phyloP scores from a whole-genome alignment of 1,140 invertebrate species.

The Caenorhabditis remanei region DNA sequence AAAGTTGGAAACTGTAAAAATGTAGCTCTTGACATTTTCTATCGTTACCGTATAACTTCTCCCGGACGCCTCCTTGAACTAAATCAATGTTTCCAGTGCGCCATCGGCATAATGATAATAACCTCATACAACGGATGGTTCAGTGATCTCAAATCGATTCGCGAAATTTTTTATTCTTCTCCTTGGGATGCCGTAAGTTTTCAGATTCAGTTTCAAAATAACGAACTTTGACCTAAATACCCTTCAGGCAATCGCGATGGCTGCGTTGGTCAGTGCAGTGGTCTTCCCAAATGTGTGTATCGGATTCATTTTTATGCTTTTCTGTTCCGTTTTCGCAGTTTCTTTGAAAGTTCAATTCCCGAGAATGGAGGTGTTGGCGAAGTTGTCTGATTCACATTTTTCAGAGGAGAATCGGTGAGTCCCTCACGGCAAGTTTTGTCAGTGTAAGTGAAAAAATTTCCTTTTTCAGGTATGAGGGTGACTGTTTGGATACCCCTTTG shows the following conservation, averaged over 20 bases:
- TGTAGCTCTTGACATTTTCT: no score
- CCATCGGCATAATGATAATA: constrained; percentile 32
- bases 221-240: neutral
- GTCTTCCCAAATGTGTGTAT: constrained; percentile 25
- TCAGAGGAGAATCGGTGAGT: constrained; percentile 32
- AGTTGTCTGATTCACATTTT: constrained; percentile 19
- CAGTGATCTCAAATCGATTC: constrained; percentile 46
- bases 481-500: constrained; percentile 26
- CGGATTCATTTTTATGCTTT: constrained; percentile 44
- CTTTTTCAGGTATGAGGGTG: constrained; percentile 12
- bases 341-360: constrained; percentile 46
- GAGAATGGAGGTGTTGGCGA: constrained; percentile 6
- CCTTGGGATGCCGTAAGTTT: constrained; percentile 28
- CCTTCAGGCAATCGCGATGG: constrained; percentile 22
- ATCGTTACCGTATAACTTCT: no score
- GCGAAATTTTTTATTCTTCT: constrained; percentile 40
- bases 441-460: no score
- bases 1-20: no score
- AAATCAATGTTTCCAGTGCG: neutral
- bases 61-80: no score
- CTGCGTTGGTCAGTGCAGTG: neutral
- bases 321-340: constrained; percentile 33
- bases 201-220: neutral
- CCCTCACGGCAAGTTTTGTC: neutral
- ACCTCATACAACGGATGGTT: constrained; percentile 44